Evolutionary conservation across 2,888 invertebrate genomes (phyloP).

Genomic region (Mechanitis messenoides): DNA sequence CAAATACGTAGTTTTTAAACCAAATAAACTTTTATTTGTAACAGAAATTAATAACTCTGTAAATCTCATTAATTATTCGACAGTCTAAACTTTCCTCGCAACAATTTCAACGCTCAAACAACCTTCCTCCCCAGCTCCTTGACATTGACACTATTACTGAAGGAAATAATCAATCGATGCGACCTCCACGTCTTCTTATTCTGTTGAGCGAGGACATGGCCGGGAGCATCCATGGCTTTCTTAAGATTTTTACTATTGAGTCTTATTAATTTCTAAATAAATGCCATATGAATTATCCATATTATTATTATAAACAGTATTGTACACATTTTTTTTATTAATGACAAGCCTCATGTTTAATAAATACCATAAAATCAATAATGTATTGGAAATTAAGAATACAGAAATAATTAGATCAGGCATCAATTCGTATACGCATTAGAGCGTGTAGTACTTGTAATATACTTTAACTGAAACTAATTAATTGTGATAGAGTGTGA

Average conservation of each 20-base stretch:
- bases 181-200: conserved; percentile 12
- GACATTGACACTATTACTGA: conserved; percentile 28
- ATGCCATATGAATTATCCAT: too few relatives aligned
- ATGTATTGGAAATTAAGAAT: neutral
- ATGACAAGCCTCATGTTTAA: neutral
- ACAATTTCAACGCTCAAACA: conserved; percentile 25
- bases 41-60: neutral
- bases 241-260: too few relatives aligned
- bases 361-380: conserved; percentile 13
- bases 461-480: too few relatives aligned
- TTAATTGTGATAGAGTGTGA: too few relatives aligned
- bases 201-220: conserved; percentile 14
- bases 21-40: too few relatives aligned
- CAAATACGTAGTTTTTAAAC: too few relatives aligned
- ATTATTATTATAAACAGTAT: too few relatives aligned
- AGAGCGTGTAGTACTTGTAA: neutral
- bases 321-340: neutral
- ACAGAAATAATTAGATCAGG: conserved; percentile 8
- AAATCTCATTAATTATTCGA: neutral
- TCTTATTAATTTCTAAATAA: too few relatives aligned
- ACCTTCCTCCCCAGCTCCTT: conserved; percentile 6
- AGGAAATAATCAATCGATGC: conserved; percentile 29
- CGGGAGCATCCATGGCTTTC: too few relatives aligned
- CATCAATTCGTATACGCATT: conserved; percentile 10
- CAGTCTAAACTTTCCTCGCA: conserved; percentile 12